Conservation (phyloP, 2,113 vertebrate genomes). For the Fulica atra region DNA sequence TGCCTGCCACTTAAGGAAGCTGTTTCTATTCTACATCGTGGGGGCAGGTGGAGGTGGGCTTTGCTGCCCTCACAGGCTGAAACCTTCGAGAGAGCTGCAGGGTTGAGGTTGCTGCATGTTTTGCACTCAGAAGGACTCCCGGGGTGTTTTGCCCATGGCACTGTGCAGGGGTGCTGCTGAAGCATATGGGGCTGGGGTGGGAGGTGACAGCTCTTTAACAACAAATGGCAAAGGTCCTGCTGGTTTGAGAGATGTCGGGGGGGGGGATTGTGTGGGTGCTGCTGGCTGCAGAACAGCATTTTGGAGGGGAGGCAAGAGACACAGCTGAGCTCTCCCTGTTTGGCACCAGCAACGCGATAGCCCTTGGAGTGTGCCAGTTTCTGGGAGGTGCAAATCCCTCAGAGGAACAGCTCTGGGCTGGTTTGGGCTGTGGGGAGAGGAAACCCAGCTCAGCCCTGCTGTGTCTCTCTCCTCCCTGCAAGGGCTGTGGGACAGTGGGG, state of each 20-base stretch:
- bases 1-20: background rate
- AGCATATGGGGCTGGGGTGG: background rate
- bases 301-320: background rate
- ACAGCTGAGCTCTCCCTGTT: background rate
- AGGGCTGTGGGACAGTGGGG: no score
- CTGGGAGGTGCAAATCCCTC: background rate
- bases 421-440: background rate
- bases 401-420: background rate
- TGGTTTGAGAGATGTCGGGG: rapidly evolving
- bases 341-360: rapidly evolving
- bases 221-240: background rate
- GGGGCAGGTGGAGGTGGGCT: background rate
- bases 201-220: background rate
- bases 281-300: background rate
- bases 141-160: background rate
- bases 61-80: background rate
- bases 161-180: background rate
- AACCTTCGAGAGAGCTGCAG: background rate
- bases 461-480: no score
- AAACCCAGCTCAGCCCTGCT: background rate
- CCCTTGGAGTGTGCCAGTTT: background rate
- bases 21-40: background rate
- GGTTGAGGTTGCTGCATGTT: background rate
- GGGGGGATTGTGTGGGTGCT: background rate
- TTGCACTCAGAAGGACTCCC: rapidly evolving